A percentile compares a stretch with the other conserved stretches of the same genome.
These are phyloP conservation scores for Amblyjoppa proteus DNA, from an alignment of 2,888 invertebrate species.

Conservation along the genomic window DNA sequence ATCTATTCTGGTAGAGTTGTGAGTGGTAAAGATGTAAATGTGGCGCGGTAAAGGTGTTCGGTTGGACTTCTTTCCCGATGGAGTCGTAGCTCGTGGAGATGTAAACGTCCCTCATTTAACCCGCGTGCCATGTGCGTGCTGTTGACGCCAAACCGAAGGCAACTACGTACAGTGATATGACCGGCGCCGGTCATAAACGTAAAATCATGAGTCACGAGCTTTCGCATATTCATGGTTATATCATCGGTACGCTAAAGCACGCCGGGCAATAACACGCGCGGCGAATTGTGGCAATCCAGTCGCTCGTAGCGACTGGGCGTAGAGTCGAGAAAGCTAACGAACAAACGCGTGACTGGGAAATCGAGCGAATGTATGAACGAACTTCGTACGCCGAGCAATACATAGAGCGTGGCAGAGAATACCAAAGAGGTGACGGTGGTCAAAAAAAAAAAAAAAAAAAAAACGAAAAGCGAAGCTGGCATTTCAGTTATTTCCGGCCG, in stretches of 20 bases:
- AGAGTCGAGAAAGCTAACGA: slow-evolving; percentile 16
- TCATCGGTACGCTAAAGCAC: slow-evolving; percentile 22
- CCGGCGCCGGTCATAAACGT: neutral
- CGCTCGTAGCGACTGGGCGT: neutral
- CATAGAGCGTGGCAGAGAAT: neutral
- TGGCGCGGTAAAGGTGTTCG: too few species aligned
- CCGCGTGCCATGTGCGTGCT: neutral
- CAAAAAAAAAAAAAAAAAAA: neutral
- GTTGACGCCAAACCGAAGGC: neutral
- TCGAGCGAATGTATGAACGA: neutral
- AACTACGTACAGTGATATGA: neutral
- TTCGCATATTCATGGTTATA: slow-evolving; percentile 24
- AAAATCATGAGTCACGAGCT: slow-evolving; percentile 38
- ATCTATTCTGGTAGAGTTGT: too few species aligned
- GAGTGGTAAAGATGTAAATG: too few species aligned
- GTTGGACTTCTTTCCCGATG: too few species aligned
- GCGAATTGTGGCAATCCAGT: slow-evolving; percentile 6
- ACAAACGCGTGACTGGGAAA: slow-evolving; percentile 17
- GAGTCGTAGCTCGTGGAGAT: too few species aligned
- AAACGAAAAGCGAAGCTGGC: slow-evolving; percentile 13
- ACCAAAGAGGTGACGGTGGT: neutral
- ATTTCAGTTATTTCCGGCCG: slow-evolving; percentile 31
- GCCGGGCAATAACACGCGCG: slow-evolving; percentile 41
- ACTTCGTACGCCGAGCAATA: neutral
- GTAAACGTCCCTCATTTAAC: neutral